Percentiles rank a stretch among this genome's conserved stretches.
phyloP scores from a whole-genome alignment of 2,797 vertebrate genomes.

The Oreortyx pictus region DNA sequence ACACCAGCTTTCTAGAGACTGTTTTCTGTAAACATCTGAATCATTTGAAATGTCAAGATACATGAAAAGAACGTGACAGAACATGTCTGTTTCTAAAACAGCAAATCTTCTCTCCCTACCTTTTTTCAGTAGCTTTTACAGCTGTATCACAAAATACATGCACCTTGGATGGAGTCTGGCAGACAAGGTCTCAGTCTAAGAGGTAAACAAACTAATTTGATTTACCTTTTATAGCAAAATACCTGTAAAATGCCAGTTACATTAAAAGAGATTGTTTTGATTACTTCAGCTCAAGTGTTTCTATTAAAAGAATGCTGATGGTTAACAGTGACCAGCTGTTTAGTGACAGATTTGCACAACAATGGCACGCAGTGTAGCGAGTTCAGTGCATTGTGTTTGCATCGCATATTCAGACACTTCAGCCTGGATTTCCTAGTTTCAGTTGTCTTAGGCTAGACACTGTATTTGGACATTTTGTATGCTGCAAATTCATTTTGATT shows the following conservation, averaged over 20 bases:
- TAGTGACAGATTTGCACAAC: background rate
- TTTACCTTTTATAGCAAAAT: slow-evolving; percentile 3
- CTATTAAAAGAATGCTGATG: background rate
- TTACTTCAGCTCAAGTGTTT: background rate
- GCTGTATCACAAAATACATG: background rate
- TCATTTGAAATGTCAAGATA: slow-evolving; percentile 47
- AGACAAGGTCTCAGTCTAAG: slow-evolving; percentile 21
- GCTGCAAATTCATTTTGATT: background rate
- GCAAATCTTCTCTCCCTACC: background rate
- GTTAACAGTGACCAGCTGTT: background rate
- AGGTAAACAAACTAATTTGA: background rate
- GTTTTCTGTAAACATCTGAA: slow-evolving; percentile 84
- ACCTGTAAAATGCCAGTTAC: background rate
- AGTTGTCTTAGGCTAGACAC: background rate
- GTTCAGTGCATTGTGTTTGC: background rate
- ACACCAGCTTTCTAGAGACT: slow-evolving; percentile 64
- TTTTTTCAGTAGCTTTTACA: slow-evolving; percentile 1
- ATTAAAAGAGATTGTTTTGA: background rate
- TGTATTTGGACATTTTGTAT: background rate
- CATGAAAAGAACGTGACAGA: slow-evolving; percentile 8
- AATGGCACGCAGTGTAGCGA: background rate
- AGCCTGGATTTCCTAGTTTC: background rate
- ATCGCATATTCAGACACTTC: background rate
- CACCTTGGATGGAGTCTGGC: slow-evolving; percentile 28
- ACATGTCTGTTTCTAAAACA: background rate